These are phyloP conservation scores for Hippoglossus stenolepis DNA, from an alignment of 2,113 vertebrate genomes.

Conservation along the genomic window DNA sequence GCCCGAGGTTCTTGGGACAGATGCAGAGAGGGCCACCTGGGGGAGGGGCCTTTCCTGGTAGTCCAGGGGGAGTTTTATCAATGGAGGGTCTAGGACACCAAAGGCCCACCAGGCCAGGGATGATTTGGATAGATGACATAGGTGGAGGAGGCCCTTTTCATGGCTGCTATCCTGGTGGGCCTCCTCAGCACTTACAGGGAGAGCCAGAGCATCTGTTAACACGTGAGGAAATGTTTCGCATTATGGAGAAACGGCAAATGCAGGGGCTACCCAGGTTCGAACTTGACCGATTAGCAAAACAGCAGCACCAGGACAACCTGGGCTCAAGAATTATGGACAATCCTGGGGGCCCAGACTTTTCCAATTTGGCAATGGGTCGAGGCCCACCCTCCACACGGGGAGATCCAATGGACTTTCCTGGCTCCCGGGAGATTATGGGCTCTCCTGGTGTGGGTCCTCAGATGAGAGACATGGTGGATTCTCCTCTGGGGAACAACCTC, in stretches of 20 bases:
- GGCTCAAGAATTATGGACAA: constrained; percentile 83
- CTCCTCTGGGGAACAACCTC: constrained; percentile 88
- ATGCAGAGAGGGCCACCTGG: constrained; percentile 88
- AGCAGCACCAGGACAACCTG: constrained; percentile 85
- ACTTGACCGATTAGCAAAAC: constrained; percentile 88
- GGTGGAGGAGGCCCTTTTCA: constrained; percentile 84
- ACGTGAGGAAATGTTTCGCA: constrained; percentile 91
- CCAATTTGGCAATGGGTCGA: constrained; percentile 74
- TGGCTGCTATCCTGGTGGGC: constrained; percentile 84
- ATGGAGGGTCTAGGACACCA: constrained; percentile 89
- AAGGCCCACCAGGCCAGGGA: constrained; percentile 87
- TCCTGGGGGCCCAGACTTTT: constrained; percentile 72
- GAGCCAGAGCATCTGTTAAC: constrained; percentile 89
- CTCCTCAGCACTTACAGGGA: constrained; percentile 83
- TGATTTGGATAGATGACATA: constrained; percentile 93
- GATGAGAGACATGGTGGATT: constrained; percentile 89
- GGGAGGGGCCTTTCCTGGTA: constrained; percentile 87
- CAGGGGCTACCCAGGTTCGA: constrained; percentile 86
- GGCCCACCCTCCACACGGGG: constrained; percentile 65
- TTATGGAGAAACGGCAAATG: constrained; percentile 91
- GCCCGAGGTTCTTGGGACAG: constrained; percentile 78
- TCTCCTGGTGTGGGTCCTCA: constrained; percentile 84
- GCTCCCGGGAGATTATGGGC: constrained; percentile 88
- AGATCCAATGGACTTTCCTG: constrained; percentile 89
- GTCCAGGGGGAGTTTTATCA: constrained; percentile 88